Percentiles rank a stretch among this genome's conserved stretches.
phyloP scores from a whole-genome alignment of 2,888 invertebrate genomes.

The Ametastegia equiseti region DNA sequence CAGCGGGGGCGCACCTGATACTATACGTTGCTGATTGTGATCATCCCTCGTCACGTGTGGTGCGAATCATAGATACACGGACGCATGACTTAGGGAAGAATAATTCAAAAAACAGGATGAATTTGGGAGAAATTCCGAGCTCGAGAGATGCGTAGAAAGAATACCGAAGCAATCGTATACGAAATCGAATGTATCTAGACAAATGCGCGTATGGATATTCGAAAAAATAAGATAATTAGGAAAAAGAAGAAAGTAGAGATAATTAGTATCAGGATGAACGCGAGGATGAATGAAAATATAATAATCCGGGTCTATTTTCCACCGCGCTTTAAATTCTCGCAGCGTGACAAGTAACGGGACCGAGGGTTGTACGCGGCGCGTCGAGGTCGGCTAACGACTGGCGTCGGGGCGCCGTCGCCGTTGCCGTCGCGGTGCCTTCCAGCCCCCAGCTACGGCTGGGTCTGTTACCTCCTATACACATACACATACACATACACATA shows the following conservation, averaged over 20 bases:
- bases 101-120: background rate
- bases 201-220: too few relatives aligned
- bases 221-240: too few relatives aligned
- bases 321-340: background rate
- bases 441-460: conserved; percentile 34
- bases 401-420: conserved; percentile 75
- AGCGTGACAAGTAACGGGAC: conserved; percentile 12
- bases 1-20: conserved; percentile 39
- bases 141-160: background rate
- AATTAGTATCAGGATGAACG: too few relatives aligned
- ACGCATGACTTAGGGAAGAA: background rate
- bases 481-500: background rate
- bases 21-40: background rate
- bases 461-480: conserved; percentile 23
- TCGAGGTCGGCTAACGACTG: conserved; percentile 74
- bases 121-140: background rate
- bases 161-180: too few relatives aligned
- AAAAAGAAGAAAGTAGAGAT: background rate
- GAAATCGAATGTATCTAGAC: too few relatives aligned
- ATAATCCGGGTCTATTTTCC: background rate
- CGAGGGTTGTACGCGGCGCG: conserved; percentile 68
- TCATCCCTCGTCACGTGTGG: conserved; percentile 27
- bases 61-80: background rate
- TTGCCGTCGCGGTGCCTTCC: conserved; percentile 57
- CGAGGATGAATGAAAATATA: too few relatives aligned